Base-by-base conservation (phyloP, 2,113 vertebrate species). In the Pogonocichla stellata region DNA sequence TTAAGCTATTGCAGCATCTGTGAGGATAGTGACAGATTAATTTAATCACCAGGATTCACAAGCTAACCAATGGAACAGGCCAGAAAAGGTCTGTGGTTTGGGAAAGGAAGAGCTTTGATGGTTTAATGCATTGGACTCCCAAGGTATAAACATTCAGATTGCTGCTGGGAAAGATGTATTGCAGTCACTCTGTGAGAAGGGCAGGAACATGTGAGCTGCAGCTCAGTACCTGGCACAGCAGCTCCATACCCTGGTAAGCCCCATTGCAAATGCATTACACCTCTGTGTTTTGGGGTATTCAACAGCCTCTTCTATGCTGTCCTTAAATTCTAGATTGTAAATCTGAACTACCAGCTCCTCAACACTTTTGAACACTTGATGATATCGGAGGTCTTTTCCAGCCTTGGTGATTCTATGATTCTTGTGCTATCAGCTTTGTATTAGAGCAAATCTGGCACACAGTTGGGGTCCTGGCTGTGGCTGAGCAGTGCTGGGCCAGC, bases 31-130 rank as follows among this genome's bases (percentile, higher is more conserved):
- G 69, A 89, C 45, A 67, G 91, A 77, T 64, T 51, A 75, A 92
- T 72, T 86, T 64, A 65, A 85, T 90, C 64, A 70, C 24, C 47
- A 82, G 54, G 64, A 87, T 66, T 87, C 38, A 82, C 57, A 66
- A 91, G 60, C 47, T 70, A 82, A 50, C 66, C 74, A 88, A 65
- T 0, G 18, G 58, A 65, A 66, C 13, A n/a, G 86, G 25, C 47
- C 58, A 82, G 74, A 62, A 92, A 80, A 85, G 29, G 50, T 19
- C 28, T 61, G 10, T 29, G 28, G 53, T 72, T 54, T 7, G 13
- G 20, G 22, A 69, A 77, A 54, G 33, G 64, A 3, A 2, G 34
- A 77, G 47, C 34, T 42, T 26, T 56, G 29, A 38, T 1, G 7
- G 36, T 61, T 45, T 34, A 62, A 66, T 17, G 38, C 20, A 20